Conservation (phyloP, 1,140 invertebrate species). For the Bombus consobrinus region DNA sequence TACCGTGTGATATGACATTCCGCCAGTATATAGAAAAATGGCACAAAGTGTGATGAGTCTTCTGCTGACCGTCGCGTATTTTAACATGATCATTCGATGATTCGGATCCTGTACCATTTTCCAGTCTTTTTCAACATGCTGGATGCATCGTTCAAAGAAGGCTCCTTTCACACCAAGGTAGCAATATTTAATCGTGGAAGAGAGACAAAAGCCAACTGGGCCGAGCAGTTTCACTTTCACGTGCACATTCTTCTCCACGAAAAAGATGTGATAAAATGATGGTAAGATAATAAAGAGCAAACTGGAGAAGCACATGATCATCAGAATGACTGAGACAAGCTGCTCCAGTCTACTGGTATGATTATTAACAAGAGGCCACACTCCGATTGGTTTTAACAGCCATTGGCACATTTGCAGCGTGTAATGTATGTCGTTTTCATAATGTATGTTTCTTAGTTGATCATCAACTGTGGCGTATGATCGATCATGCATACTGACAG, state of each 20-base stretch:
- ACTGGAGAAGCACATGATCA: conserved; percentile 7
- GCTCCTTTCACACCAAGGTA: conserved; percentile 14
- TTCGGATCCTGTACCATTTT: conserved; percentile 2
- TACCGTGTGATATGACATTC: conserved; percentile 56
- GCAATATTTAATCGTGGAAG: conserved; percentile 60
- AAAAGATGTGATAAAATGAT: conserved; percentile 19
- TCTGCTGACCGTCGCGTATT: conserved; percentile 45
- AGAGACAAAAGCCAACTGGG: conserved; percentile 57
- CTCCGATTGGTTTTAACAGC: conserved; percentile 64
- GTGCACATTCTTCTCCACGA: neutral
- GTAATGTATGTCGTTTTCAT: conserved; percentile 52
- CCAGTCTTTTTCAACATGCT: conserved; percentile 64
- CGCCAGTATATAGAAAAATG: conserved; percentile 58
- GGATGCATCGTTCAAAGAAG: conserved; percentile 49
- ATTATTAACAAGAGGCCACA: conserved; percentile 52
- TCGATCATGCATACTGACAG: conserved; percentile 7
- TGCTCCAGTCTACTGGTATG: neutral
- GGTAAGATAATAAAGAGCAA: conserved; percentile 57
- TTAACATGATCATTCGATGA: conserved; percentile 52
- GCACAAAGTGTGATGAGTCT: conserved; percentile 43
- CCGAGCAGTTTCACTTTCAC: conserved; percentile 51
- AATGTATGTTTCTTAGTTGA: neutral
- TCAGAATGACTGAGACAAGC: neutral
- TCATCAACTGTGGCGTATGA: neutral
- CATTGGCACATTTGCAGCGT: conserved; percentile 60